phyloP scores from a whole-genome alignment of 1,140 invertebrate species.

The Sminthurides bifidus region DNA sequence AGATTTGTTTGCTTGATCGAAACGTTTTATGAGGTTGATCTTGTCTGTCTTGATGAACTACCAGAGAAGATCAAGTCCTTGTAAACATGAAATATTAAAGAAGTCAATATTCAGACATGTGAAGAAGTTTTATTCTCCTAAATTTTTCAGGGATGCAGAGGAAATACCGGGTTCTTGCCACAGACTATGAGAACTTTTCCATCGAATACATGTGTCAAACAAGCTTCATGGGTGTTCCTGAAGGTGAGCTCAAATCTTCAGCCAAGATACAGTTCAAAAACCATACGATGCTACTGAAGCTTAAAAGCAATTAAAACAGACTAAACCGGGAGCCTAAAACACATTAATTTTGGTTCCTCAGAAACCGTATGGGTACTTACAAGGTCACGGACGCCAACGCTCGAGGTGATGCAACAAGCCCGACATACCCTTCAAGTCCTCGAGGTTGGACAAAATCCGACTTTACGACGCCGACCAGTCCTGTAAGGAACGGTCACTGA shows the following conservation, averaged over 20 bases:
- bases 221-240: conserved; percentile 25
- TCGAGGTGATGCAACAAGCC: conserved; percentile 31
- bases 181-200: conserved; percentile 32
- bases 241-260: no score
- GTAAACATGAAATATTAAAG: no score
- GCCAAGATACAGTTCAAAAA: no score
- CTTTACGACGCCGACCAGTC: conserved; percentile 31
- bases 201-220: conserved; percentile 31
- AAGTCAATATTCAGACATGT: no score
- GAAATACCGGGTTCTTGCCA: conserved; percentile 29
- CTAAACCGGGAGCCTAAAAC: neutral
- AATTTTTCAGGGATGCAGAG: conserved; percentile 28
- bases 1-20: no score
- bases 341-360: conserved; percentile 2
- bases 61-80: no score
- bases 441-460: conserved; percentile 30
- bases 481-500: conserved; percentile 25
- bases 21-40: no score
- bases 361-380: conserved; percentile 31
- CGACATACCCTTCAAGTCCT: conserved; percentile 26
- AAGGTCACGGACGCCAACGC: conserved; percentile 23
- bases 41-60: no score
- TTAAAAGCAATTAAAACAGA: neutral
- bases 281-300: no score
- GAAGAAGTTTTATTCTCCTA: neutral